Evolutionary conservation across 1,140 invertebrate species (phyloP).

Genomic region (Camponotus floridanus): DNA sequence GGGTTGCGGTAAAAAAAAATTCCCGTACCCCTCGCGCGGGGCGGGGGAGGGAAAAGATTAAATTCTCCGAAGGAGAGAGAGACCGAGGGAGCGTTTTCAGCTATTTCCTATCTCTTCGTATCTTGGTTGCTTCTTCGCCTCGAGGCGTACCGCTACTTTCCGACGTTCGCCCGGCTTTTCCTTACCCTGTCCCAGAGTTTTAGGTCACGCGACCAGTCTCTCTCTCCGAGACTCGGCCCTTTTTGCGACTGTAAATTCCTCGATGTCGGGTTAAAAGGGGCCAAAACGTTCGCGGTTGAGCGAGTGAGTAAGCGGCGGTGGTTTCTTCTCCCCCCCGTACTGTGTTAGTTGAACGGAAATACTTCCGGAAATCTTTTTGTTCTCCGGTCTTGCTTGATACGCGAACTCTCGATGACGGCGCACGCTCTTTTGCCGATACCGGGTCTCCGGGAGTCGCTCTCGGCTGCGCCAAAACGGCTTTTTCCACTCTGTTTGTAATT

Average conservation of each 20-base stretch:
- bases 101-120: conserved; percentile 42
- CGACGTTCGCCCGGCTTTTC: conserved; percentile 16
- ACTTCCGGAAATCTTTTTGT: conserved; percentile 15
- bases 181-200: conserved; percentile 26
- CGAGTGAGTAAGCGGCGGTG: not conserved
- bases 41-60: conserved; percentile 2
- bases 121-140: conserved; percentile 6
- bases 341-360: conserved; percentile 23
- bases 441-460: conserved; percentile 24
- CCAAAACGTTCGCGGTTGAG: conserved; percentile 34
- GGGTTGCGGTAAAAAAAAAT: not conserved
- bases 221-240: conserved; percentile 11
- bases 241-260: conserved; percentile 43
- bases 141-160: not conserved
- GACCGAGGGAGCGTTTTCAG: conserved; percentile 32
- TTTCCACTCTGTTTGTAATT: conserved; percentile 37
- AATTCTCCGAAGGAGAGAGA: conserved; percentile 30
- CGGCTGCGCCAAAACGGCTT: conserved; percentile 1
- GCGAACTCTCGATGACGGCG: conserved; percentile 21
- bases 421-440: not conserved
- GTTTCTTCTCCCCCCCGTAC: not conserved
- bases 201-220: conserved; percentile 26
- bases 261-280: conserved; percentile 41
- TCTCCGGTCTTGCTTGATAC: not conserved
- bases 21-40: not conserved